Percentiles rank a stretch among this genome's conserved stretches.
These are phyloP conservation scores for Cyrtonyx montezumae DNA, from an alignment of 2,113 vertebrate genomes.

Conservation along the genomic window DNA sequence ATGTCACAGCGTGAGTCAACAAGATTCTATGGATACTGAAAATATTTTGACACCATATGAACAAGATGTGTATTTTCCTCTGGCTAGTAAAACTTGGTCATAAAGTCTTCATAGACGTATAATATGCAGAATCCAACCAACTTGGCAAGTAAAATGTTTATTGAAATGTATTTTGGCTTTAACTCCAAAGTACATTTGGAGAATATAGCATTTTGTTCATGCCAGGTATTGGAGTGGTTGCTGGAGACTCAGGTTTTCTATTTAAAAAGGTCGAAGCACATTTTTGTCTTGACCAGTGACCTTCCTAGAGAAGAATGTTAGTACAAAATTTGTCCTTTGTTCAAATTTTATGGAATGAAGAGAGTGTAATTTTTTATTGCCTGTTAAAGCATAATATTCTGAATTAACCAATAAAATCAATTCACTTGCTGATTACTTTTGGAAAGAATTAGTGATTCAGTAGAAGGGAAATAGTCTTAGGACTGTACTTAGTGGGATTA, in stretches of 20 bases:
- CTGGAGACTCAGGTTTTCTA: conserved; percentile 21
- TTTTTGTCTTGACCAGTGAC: not conserved
- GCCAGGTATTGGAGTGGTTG: not conserved
- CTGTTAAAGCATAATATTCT: not conserved
- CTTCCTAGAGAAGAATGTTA: conserved; percentile 18
- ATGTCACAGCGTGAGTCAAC: conserved; percentile 7
- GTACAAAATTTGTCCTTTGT: not conserved
- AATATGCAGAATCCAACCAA: conserved; percentile 19
- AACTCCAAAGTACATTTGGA: not conserved
- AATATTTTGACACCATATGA: conserved; percentile 75
- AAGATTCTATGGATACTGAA: conserved; percentile 67
- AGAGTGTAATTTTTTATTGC: not conserved
- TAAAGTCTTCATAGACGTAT: conserved; percentile 33
- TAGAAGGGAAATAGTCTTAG: not conserved
- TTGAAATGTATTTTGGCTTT: conserved; percentile 28
- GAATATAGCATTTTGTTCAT: conserved; percentile 19
- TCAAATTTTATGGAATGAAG: not conserved
- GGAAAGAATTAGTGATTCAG: not conserved
- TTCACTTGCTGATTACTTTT: not conserved
- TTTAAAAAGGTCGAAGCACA: conserved; percentile 1
- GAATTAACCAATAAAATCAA: not conserved
- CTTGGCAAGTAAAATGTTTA: conserved; percentile 52
- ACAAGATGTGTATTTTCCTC: conserved; percentile 56
- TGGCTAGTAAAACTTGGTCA: conserved; percentile 49
- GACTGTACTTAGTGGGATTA: not conserved